These are phyloP conservation scores for Burhinus bistriatus DNA, from an alignment of 2,113 vertebrate genomes.

Conservation along the genomic window DNA sequence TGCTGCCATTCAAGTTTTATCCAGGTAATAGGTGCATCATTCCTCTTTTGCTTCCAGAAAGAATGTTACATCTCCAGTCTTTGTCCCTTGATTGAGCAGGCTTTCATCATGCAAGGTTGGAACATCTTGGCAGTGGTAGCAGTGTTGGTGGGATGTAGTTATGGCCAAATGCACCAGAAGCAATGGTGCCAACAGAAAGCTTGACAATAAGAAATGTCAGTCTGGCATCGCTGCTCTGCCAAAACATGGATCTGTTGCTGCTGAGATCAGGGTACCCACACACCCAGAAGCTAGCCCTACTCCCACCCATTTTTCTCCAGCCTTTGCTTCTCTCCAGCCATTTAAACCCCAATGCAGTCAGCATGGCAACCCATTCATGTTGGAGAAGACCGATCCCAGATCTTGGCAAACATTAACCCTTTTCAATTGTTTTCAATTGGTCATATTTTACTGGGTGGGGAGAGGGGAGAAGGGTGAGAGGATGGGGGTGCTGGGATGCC, in stretches of 20 bases:
- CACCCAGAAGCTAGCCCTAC: neutral
- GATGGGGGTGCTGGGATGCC: neutral
- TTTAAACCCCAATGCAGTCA: neutral
- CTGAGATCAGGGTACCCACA: fast-evolving
- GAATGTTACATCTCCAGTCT: neutral
- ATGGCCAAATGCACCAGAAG: neutral
- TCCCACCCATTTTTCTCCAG: neutral
- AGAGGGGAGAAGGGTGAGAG: neutral
- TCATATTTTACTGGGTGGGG: neutral
- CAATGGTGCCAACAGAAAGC: neutral
- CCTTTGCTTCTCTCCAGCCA: neutral
- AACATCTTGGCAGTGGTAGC: neutral
- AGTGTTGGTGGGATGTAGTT: neutral
- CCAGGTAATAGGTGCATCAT: neutral
- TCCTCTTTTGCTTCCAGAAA: neutral
- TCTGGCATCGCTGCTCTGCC: neutral
- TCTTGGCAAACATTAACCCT: neutral
- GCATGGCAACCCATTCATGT: neutral
- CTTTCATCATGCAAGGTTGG: neutral
- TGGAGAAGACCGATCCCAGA: neutral
- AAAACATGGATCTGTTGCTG: neutral
- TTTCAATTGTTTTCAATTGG: neutral
- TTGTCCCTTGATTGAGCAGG: neutral
- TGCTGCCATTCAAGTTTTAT: neutral
- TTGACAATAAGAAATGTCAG: neutral